Percentiles rank a stretch among this genome's conserved stretches.
phyloP scores from a whole-genome alignment of 2,797 vertebrate species.

The Peromyscus eremicus region DNA sequence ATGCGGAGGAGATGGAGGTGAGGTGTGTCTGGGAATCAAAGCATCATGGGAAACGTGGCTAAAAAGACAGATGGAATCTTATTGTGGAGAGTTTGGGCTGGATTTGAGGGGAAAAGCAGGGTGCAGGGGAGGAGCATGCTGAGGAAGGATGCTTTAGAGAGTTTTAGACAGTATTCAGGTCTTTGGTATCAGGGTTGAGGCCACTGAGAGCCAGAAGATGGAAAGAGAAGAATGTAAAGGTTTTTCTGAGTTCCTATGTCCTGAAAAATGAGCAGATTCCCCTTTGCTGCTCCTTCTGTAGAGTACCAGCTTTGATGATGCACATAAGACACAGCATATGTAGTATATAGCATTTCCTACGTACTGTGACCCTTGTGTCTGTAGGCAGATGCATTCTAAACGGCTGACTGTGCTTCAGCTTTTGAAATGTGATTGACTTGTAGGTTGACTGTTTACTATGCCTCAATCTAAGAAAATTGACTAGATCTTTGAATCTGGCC shows the following conservation, averaged over 20 bases:
- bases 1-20: not conserved
- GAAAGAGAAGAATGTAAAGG: not conserved
- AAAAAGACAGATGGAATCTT: constrained; percentile 11
- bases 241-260: not conserved
- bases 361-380: constrained; percentile 2
- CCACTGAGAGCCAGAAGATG: not conserved
- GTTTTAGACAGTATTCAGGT: not conserved
- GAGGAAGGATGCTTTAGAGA: not conserved
- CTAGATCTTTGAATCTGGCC: constrained; percentile 10
- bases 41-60: not conserved
- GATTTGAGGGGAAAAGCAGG: not conserved
- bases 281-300: not conserved
- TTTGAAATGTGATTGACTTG: constrained; percentile 57
- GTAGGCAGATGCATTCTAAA: constrained; percentile 18
- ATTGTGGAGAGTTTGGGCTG: not conserved
- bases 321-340: not conserved
- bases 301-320: not conserved
- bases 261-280: constrained; percentile 36
- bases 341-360: not conserved
- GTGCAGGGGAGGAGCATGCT: not conserved
- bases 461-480: constrained; percentile 39
- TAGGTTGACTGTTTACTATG: constrained; percentile 36
- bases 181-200: not conserved
- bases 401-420: not conserved
- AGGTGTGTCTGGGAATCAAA: constrained; percentile 14